Evolutionary conservation across 2,888 invertebrate genomes (phyloP).

Genomic region (Synergus itoensis): DNA sequence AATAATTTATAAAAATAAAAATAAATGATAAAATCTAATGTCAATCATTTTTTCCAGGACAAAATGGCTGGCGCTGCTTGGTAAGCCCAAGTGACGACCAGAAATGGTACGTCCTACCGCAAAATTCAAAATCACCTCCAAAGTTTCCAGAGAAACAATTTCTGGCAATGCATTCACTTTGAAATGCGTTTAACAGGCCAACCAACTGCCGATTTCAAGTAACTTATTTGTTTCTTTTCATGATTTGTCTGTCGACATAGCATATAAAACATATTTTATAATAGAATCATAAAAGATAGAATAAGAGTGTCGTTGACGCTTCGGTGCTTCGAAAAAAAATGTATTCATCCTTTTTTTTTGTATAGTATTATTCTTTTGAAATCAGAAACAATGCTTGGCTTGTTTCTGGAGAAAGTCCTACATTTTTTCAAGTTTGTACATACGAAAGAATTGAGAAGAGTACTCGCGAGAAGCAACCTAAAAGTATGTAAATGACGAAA

Average conservation of each 20-base stretch:
- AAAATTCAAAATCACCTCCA: slow-evolving; percentile 32
- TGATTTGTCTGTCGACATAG: not conserved
- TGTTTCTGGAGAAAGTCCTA: slow-evolving; percentile 13
- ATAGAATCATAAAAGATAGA: slow-evolving; percentile 17
- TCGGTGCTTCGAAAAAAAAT: slow-evolving; percentile 7
- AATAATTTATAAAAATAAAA: slow-evolving; percentile 15
- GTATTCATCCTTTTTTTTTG: not conserved
- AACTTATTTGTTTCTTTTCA: slow-evolving; percentile 30
- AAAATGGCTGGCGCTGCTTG: slow-evolving; percentile 74
- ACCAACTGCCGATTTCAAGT: slow-evolving; percentile 20
- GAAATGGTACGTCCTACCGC: slow-evolving; percentile 68
- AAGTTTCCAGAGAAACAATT: slow-evolving; percentile 12
- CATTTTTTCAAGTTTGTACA: slow-evolving; percentile 20
- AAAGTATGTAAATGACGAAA: slow-evolving; percentile 34
- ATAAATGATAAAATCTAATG: slow-evolving; percentile 15
- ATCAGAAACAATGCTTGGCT: not conserved
- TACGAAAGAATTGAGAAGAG: slow-evolving; percentile 20
- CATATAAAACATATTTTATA: not conserved
- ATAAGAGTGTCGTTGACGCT: not conserved
- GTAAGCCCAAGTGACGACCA: slow-evolving; percentile 72
- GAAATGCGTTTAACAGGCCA: not conserved
- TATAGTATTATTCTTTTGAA: not conserved
- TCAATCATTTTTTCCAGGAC: slow-evolving; percentile 61
- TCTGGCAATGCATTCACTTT: slow-evolving; percentile 25
- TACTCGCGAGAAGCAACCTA: slow-evolving; percentile 28